Percentiles rank a stretch among this genome's conserved stretches.
Evolutionary conservation across 2,888 invertebrate genomes (phyloP).

Genomic region (Cantharis lateralis): DNA sequence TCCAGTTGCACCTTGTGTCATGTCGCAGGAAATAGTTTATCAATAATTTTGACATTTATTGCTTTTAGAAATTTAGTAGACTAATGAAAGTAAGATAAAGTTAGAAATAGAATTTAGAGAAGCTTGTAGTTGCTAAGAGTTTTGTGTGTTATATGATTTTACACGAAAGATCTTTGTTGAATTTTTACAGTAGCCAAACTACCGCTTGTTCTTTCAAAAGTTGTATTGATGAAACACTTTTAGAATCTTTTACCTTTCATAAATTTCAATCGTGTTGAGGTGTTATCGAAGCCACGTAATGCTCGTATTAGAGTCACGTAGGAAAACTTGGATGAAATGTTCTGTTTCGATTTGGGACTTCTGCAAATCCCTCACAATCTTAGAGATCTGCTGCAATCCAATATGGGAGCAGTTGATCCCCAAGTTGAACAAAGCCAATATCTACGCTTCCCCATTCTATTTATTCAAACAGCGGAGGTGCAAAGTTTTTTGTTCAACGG

Average conservation of each 20-base stretch:
- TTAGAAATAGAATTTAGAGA: not conserved
- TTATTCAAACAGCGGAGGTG: slow-evolving; percentile 54
- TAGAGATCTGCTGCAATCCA: slow-evolving; percentile 56
- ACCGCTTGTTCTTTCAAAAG: slow-evolving; percentile 30
- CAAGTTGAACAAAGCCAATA: slow-evolving; percentile 51
- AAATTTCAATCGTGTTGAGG: slow-evolving; percentile 55
- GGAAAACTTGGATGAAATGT: slow-evolving; percentile 55
- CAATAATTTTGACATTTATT: slow-evolving; percentile 4
- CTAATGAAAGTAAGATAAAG: slow-evolving; percentile 1
- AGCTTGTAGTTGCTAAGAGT: not conserved
- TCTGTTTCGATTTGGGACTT: slow-evolving; percentile 57
- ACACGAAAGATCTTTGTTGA: not conserved
- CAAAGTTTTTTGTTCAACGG: slow-evolving; percentile 51
- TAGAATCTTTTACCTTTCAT: slow-evolving; percentile 54
- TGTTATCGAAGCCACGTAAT: slow-evolving; percentile 50
- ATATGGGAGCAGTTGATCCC: slow-evolving; percentile 55
- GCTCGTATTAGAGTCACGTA: slow-evolving; percentile 55
- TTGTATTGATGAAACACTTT: slow-evolving; percentile 44
- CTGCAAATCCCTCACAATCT: slow-evolving; percentile 57
- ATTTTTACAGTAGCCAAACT: slow-evolving; percentile 22
- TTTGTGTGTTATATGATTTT: not conserved
- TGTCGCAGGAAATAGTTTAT: not conserved
- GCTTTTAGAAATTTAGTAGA: not conserved
- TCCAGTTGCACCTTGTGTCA: not conserved
- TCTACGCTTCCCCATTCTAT: slow-evolving; percentile 47